Percentiles rank a stretch among this genome's conserved stretches.
phyloP scores from a whole-genome alignment of 2,888 invertebrate genomes.

The Oxycera nigricornis region DNA sequence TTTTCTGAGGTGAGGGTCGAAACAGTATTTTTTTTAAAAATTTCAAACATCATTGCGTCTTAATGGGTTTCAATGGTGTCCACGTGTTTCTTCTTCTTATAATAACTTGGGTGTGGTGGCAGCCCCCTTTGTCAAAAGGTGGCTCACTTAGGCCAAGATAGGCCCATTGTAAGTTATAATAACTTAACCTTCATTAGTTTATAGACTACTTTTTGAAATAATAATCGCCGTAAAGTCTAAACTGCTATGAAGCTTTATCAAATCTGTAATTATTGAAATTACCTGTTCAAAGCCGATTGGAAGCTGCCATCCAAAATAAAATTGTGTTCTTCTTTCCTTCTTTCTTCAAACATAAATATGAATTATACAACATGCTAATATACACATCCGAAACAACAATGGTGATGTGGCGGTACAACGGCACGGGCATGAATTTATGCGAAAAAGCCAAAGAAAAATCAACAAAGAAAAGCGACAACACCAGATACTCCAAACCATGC shows the following conservation, averaged over 20 bases:
- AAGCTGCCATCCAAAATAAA: background rate
- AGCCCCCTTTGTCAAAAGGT: too few relatives aligned
- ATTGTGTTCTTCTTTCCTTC: background rate
- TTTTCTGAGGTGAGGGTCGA: too few relatives aligned
- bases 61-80: too few relatives aligned
- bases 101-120: too few relatives aligned
- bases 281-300: background rate
- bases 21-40: too few relatives aligned
- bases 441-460: slow-evolving; percentile 24
- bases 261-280: background rate
- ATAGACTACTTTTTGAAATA: too few relatives aligned
- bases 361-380: slow-evolving; percentile 19
- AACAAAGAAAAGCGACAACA: background rate
- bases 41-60: too few relatives aligned
- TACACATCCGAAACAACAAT: slow-evolving; percentile 17
- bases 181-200: too few relatives aligned
- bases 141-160: too few relatives aligned
- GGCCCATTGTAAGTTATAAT: too few relatives aligned
- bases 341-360: background rate
- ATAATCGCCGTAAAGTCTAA: too few relatives aligned
- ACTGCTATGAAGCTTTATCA: background rate
- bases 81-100: too few relatives aligned
- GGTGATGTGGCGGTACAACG: background rate
- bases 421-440: background rate
- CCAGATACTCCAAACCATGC: slow-evolving; percentile 13